These are phyloP conservation scores for Apocheima hispidaria DNA, from an alignment of 2,888 invertebrate species.

Conservation along the genomic window DNA sequence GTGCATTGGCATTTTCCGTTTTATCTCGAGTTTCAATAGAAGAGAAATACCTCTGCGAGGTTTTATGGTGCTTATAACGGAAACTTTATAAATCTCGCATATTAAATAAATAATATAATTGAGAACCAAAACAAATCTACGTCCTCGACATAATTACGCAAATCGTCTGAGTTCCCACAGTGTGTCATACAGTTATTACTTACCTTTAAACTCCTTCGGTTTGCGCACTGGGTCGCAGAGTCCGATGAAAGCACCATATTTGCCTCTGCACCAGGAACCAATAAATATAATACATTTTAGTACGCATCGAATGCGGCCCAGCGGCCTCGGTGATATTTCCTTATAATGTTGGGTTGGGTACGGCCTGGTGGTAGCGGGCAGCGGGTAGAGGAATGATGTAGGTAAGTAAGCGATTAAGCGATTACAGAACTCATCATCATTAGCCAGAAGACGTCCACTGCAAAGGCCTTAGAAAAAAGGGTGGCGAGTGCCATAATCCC, in stretches of 20 bases:
- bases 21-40: too few relatives aligned
- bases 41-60: too few relatives aligned
- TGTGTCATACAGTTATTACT: conserved; percentile 31
- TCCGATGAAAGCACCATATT: conserved; percentile 45
- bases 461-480: too few relatives aligned
- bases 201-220: neutral
- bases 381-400: neutral
- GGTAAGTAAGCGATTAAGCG: too few relatives aligned
- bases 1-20: too few relatives aligned
- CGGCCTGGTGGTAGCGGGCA: conserved; percentile 19
- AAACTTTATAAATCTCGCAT: too few relatives aligned
- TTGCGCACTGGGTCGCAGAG: conserved; percentile 23
- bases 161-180: conserved; percentile 29
- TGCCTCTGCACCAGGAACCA: conserved; percentile 60
- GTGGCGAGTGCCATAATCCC: too few relatives aligned
- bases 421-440: neutral
- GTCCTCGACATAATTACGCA: conserved; percentile 13
- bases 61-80: too few relatives aligned
- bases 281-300: conserved; percentile 77
- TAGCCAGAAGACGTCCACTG: too few relatives aligned
- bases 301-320: conserved; percentile 61
- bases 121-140: conserved; percentile 17
- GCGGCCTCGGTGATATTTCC: conserved; percentile 75
- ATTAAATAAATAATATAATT: too few relatives aligned
- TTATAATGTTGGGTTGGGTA: conserved; percentile 53